Evolutionary conservation across 2,113 vertebrate species (phyloP), one percentile per base, ranked within the genome.

Genomic region (Carassius carassius): DNA sequence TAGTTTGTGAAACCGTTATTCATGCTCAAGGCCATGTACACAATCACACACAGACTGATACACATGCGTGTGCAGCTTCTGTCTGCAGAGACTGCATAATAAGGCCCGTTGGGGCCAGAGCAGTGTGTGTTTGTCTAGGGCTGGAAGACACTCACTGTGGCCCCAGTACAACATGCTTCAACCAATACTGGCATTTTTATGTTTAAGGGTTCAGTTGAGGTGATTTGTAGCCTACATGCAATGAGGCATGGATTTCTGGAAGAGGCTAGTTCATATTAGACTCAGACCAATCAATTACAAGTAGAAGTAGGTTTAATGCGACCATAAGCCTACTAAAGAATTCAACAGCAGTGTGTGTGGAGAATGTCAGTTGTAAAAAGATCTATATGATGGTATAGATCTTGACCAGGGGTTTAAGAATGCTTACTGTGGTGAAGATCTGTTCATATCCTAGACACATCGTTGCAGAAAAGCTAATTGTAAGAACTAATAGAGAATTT

Each of bases 1-100:
- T 86, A 78, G 56, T 72, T 72, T 62, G 81, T 74, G 77, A 85
- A 62, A 77, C 41, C 41, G 49, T 78, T 80, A 81, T 75, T 89
- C 80, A 85, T 51, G 69, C 49, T 65, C 84, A 75, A 69, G 70
- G 72, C 62, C 37, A 25, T 19, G 11, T 37, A 56, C 23, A 75
- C 56, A 60, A 14, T 60, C 5, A 6, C 47, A 19, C 47, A 41
- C 44, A 32, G 37, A 56, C 41, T 14, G 29, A 78, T 54, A 78
- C 80, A 62, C 35, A 17, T 37, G 14, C 3, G 2, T 81, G 29
- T 67, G 32, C 8, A 49, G 32, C 14, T 54, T 17, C 54, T n/a
- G 19, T 75, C 72, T 77, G 72, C 72, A 21, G 17, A 75, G 21
- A 47, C 5, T 49, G 67, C 37, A 74, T 85, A 85, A 85, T 73